Conservation (phyloP, 2,888 invertebrate genomes). For the Panopea generosa region DNA sequence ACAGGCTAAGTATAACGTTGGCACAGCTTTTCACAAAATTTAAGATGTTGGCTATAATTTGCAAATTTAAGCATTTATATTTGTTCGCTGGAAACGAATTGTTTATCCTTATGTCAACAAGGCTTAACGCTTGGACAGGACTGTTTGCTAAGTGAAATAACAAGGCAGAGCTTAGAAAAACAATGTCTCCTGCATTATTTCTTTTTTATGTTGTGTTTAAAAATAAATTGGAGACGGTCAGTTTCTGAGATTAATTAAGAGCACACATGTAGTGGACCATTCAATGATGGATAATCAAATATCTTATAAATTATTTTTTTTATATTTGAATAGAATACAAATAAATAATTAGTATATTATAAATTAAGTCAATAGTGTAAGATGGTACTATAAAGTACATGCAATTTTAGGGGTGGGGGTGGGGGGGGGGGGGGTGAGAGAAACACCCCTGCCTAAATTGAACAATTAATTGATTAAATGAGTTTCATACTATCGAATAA, state of each 20-base stretch:
- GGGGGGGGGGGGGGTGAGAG: too few species aligned
- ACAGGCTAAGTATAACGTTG: conserved; percentile 43
- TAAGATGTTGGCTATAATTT: conserved; percentile 37
- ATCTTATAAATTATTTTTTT: too few species aligned
- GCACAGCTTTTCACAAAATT: conserved; percentile 16
- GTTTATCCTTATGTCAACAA: conserved; percentile 42
- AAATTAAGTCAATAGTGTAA: too few species aligned
- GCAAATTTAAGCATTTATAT: conserved; percentile 41
- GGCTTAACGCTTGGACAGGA: conserved; percentile 20
- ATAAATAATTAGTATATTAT: too few species aligned
- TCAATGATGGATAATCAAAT: too few species aligned
- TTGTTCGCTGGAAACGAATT: conserved; percentile 44
- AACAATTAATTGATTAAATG: too few species aligned
- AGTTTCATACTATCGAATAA: too few species aligned
- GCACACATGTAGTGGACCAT: too few species aligned
- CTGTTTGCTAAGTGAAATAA: conserved; percentile 36
- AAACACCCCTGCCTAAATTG: too few species aligned
- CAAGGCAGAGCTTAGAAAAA: conserved; percentile 27
- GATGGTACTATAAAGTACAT: too few species aligned
- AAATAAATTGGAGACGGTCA: background rate
- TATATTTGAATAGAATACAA: too few species aligned
- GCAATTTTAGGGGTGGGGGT: too few species aligned
- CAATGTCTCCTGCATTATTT: conserved; percentile 6
- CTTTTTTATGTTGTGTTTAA: background rate
- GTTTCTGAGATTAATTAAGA: background rate